These are phyloP conservation scores for Drosophila suzukii DNA, from an alignment of 1,140 invertebrate species.

Conservation along the genomic window DNA sequence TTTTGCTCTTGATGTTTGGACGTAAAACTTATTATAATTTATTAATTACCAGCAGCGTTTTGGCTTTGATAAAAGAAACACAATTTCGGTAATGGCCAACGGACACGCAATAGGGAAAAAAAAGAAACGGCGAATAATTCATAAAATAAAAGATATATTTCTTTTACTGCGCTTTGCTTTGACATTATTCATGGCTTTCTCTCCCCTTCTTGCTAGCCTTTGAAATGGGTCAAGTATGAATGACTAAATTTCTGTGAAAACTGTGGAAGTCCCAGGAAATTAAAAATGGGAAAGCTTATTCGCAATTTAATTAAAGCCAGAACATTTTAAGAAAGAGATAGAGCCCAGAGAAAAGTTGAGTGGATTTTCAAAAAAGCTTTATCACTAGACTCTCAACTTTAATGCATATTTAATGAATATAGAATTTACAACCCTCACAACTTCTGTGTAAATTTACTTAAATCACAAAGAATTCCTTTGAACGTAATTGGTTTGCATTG, in stretches of 20 bases:
- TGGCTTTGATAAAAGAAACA: constrained; percentile 35
- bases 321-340: too few relatives aligned
- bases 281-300: constrained; percentile 6
- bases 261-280: constrained; percentile 19
- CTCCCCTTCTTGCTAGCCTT: constrained; percentile 7
- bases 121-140: constrained; percentile 14
- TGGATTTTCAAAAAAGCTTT: neutral
- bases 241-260: constrained; percentile 45
- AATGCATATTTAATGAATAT: neutral
- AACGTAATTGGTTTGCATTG: constrained; percentile 29
- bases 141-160: constrained; percentile 47
- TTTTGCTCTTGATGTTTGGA: constrained; percentile 38
- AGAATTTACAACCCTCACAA: constrained; percentile 1
- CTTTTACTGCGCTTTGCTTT: constrained; percentile 37
- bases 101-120: constrained; percentile 51
- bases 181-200: constrained; percentile 65
- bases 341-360: neutral
- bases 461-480: constrained; percentile 14
- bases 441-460: constrained; percentile 2
- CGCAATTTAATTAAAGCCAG: neutral
- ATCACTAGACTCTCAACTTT: neutral
- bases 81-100: constrained; percentile 54
- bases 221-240: constrained; percentile 70
- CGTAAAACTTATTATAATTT: constrained; percentile 68
- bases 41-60: constrained; percentile 61